Base-by-base conservation (phyloP, 2,113 vertebrate species). In the Archilochus colubris region DNA sequence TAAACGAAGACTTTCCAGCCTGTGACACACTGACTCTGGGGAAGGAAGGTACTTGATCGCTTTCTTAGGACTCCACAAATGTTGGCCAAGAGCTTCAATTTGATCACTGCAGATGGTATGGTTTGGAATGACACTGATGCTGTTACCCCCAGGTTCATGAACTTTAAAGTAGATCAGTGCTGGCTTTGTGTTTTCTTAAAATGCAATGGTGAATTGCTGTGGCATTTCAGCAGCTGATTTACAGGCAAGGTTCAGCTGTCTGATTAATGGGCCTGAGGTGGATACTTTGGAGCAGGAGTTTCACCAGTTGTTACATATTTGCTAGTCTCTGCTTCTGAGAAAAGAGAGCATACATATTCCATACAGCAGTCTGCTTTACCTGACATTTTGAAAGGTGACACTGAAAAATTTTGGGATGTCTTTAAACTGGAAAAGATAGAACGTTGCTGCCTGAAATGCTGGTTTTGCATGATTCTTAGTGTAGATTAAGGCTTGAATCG, bases 111-210 rank as follows among this genome's bases (percentile, higher is more conserved):
- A 66, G n/a, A 77, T 77, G 40, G 61, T 72, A 54, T 6, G 1
- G 1, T 66, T 91, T 70, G 79, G 54, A 81, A 82, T 89, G 81
- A 64, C 1, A 12, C 22, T 88, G 58, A 80, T 11, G 55, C 75
- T 89, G 22, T 82, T 93, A 46, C 22, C 27, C 44, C 59, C 55
- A 90, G 63, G 90, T 94, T 96, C 93, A 58, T 43, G 95, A 96
- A 95, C 95, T 93, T 87, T 7, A 73, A 62, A 89, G 50, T 95
- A 96, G 95, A 94, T 70, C 72, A 91, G 17, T 17, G 8, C 88
- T 73, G 74, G 8, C 30, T 94, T 91, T 92, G 62, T 64, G 86
- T 91, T 76, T 82, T 67, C 44, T 94, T 91, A 46, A 94, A 96
- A 93, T 54, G 36, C 43, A 46, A 0, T 76, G 63, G 17, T 91